A percentile compares a stretch with the other conserved stretches of the same genome.
Evolutionary conservation across 30 jellyfish, hydroid and myxozoan species (phyloP).

Genomic region (Aurelia coerulea): DNA sequence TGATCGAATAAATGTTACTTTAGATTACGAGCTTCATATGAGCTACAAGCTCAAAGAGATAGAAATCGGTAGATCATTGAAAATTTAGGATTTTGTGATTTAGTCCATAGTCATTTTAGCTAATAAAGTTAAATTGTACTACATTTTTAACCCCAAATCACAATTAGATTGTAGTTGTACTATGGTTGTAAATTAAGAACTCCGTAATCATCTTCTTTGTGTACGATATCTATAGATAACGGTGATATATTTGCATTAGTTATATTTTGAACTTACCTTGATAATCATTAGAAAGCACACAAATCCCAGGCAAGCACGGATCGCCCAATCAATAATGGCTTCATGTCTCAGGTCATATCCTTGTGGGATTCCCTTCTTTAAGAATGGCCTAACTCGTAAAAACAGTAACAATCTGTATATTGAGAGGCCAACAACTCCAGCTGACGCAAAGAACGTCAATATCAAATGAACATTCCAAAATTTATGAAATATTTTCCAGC

Average conservation of each 20-base stretch:
- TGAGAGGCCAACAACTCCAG: slow-evolving; percentile 41
- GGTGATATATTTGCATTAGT: not conserved
- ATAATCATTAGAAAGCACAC: slow-evolving; percentile 61
- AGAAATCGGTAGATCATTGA: not conserved
- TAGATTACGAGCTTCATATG: no score
- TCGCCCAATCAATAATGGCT: slow-evolving; percentile 64
- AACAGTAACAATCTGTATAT: slow-evolving; percentile 56
- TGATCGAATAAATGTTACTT: no score
- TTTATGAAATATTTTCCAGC: slow-evolving; percentile 11
- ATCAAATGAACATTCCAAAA: slow-evolving; percentile 70
- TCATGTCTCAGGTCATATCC: slow-evolving; percentile 46
- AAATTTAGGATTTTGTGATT: no score
- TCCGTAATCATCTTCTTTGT: no score
- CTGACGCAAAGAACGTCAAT: slow-evolving; percentile 23
- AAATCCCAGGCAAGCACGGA: slow-evolving; percentile 71
- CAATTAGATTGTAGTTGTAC: no score
- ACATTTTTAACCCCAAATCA: no score
- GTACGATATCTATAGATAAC: no score
- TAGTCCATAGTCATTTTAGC: no score
- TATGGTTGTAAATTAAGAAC: no score
- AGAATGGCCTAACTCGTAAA: slow-evolving; percentile 23
- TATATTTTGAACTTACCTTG: slow-evolving; percentile 57
- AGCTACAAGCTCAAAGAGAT: no score
- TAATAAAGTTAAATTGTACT: no score
- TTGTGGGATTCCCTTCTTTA: slow-evolving; percentile 70